Base-by-base conservation (phyloP, 1,140 invertebrate species). In the Nixonia krombeini region DNA sequence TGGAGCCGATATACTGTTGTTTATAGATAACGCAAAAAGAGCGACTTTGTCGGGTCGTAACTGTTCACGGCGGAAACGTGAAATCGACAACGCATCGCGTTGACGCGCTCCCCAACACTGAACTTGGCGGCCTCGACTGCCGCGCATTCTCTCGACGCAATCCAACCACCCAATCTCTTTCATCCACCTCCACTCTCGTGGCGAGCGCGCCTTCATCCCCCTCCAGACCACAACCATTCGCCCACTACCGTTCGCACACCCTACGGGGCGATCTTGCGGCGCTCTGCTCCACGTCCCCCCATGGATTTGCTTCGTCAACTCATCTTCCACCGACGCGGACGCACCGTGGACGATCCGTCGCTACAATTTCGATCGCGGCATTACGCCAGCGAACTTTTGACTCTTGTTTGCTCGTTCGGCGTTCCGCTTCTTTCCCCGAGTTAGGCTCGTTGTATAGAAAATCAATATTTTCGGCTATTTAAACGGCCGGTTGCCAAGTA, bases 141-240 rank as follows among this genome's bases (percentile, higher is more conserved):
- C 75, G 83, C 83, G 82, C 83, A 85, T 73, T 72, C 72, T 62
- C 69, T 75, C 74, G 75, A 82, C 80, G 80, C 81, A 81, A 82
- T 79, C 75, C 76, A 74, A 78, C 73, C 75, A 75, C 72, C 73
- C 73, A 66, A 72, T 69, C 73, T 70, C 73, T 73, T 69, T 68
- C 68, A 57, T 62, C 63, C 53, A 55, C 65, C 72, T 61, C 61
- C 73, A 64, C 72, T n/a, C 42, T 61, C 50, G 29, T 8, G 44
- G 37, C 40, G 31, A 41, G 47, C 49, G 56, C 47, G 35, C 49
- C 59, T 35, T 45, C 66, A 62, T 63, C 67, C 75, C 73, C 75
- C 74, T 71, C 56, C 67, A 72, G 73, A 81, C 82, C 78, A 75
- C 81, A 80, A 75, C 62, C 33, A 66, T 56, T 76, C 72, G 42